Evolutionary conservation across 2,797 vertebrate species (phyloP).

Genomic region (Onychomys leucogaster): DNA sequence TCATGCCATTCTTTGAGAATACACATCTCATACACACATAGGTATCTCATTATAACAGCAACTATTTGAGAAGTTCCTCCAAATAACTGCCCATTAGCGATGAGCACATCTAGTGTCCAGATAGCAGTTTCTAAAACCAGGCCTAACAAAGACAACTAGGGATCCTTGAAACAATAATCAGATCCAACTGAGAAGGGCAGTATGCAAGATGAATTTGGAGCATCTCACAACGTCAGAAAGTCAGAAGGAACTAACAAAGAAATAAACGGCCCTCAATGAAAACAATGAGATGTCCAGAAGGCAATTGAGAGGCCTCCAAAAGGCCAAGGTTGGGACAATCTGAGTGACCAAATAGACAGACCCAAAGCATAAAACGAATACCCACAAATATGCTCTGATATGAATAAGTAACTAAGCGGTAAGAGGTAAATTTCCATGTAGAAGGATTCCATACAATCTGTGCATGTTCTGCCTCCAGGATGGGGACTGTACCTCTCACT

Average conservation of each 20-base stretch:
- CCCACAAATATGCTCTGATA: neutral
- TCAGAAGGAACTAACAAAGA: neutral
- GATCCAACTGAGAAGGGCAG: neutral
- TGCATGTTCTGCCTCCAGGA: neutral
- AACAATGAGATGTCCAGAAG: neutral
- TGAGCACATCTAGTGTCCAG: neutral
- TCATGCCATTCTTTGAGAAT: neutral
- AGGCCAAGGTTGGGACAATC: neutral
- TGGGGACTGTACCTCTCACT: neutral
- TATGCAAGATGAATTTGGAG: neutral
- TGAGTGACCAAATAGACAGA: neutral
- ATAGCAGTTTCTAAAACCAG: neutral
- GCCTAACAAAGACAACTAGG: neutral
- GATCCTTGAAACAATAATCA: neutral
- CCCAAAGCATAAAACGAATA: neutral
- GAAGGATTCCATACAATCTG: conserved; percentile 16
- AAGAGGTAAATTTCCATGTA: neutral
- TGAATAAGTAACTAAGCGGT: neutral
- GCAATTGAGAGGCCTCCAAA: neutral
- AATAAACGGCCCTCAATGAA: neutral
- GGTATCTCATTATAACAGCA: neutral
- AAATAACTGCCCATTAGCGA: neutral
- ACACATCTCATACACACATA: neutral
- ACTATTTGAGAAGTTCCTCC: neutral
- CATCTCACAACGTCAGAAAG: neutral